These are phyloP conservation scores for Oscarella lobularis DNA, from an alignment of 37 sponge, comb jelly and placozoan species.

Conservation along the genomic window DNA sequence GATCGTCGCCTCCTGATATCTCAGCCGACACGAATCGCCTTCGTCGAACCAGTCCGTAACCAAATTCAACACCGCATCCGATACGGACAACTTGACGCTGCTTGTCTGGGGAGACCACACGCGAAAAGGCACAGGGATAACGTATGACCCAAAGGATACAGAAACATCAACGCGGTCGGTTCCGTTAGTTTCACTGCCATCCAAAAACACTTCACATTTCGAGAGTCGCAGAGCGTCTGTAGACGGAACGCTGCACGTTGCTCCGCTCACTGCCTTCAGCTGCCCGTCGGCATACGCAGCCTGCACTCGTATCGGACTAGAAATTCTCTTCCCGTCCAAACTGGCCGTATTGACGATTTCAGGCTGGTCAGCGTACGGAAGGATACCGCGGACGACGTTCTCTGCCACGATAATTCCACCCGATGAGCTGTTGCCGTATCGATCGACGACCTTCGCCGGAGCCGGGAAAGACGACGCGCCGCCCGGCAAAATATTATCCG, in stretches of 20 bases:
- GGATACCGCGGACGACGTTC: neutral
- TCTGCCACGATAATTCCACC: neutral
- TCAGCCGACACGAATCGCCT: neutral
- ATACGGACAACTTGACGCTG: neutral
- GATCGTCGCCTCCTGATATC: neutral
- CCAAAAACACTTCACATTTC: neutral
- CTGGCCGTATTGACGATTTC: conserved; percentile 4
- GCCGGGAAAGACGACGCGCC: too few species aligned
- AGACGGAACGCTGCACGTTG: neutral
- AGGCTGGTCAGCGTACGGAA: neutral
- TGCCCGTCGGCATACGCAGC: neutral
- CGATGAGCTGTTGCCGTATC: neutral
- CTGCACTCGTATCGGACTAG: neutral
- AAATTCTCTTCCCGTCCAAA: neutral
- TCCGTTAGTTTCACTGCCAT: neutral
- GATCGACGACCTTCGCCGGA: neutral
- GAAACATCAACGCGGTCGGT: neutral
- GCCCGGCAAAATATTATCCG: neutral
- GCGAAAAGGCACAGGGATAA: neutral
- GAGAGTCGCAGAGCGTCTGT: neutral
- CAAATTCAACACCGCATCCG: neutral
- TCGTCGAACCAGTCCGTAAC: neutral
- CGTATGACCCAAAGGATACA: neutral
- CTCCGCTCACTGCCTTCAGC: neutral
- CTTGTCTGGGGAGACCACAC: neutral